Percentiles rank a stretch among this genome's conserved stretches.
phyloP scores from a whole-genome alignment of 2,113 vertebrate species.

The Garra rufa region DNA sequence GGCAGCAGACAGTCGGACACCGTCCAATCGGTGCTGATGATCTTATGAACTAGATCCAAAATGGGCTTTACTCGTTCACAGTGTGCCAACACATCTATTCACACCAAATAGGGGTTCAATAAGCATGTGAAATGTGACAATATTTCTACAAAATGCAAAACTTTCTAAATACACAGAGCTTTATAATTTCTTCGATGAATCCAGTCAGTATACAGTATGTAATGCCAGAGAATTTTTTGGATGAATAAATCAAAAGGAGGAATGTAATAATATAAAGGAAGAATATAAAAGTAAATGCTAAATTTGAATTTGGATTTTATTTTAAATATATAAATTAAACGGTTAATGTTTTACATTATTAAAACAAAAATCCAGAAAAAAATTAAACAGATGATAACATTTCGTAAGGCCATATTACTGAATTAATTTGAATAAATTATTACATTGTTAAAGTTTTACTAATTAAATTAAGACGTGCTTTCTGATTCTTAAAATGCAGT shows the following conservation, averaged over 20 bases:
- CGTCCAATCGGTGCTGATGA: slow-evolving; percentile 92
- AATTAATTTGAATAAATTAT: no score
- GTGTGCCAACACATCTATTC: slow-evolving; percentile 90
- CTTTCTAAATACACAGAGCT: not conserved
- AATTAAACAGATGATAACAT: no score
- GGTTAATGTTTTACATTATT: no score
- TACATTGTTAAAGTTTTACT: no score
- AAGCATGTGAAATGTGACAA: not conserved
- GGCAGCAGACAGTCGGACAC: slow-evolving; percentile 94
- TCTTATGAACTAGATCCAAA: slow-evolving; percentile 93
- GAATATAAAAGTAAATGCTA: no score
- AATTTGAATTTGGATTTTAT: no score
- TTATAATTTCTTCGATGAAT: not conserved
- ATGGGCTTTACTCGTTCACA: slow-evolving; percentile 94
- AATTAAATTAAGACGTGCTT: no score
- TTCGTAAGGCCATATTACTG: no score
- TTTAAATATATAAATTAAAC: no score
- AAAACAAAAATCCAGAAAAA: no score
- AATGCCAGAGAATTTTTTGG: not conserved
- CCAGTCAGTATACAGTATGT: not conserved
- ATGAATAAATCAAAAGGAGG: not conserved
- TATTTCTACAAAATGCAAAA: not conserved
- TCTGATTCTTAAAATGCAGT: no score
- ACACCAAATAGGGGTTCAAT: not conserved
- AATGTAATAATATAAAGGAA: no score